Percentiles rank a stretch among this genome's conserved stretches.
Evolutionary conservation across 2,888 invertebrate genomes (phyloP).

Genomic region (Andrena praecox): DNA sequence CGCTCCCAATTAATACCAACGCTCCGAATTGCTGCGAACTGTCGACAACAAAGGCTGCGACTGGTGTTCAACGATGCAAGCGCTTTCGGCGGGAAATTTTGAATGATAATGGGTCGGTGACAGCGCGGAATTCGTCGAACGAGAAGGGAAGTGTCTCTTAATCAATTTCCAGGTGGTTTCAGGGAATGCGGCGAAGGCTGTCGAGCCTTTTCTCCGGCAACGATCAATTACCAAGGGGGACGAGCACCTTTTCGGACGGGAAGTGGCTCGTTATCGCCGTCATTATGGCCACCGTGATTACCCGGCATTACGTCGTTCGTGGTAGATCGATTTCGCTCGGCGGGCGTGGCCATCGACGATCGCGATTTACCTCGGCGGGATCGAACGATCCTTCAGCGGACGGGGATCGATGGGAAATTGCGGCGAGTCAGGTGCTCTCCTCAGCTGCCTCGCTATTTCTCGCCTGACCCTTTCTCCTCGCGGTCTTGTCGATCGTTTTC

Average conservation of each 20-base stretch:
- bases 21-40: not conserved
- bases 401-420: slow-evolving; percentile 63
- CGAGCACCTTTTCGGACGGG: slow-evolving; percentile 63
- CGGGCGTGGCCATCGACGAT: slow-evolving; percentile 65
- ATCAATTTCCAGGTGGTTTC: slow-evolving; percentile 47
- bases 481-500: slow-evolving; percentile 31
- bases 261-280: slow-evolving; percentile 73
- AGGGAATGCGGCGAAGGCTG: slow-evolving; percentile 7
- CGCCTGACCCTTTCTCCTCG: not conserved
- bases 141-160: slow-evolving; percentile 19
- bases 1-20: not conserved
- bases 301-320: slow-evolving; percentile 71
- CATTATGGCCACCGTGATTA: slow-evolving; percentile 71
- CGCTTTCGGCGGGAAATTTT: not conserved
- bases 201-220: slow-evolving; percentile 31
- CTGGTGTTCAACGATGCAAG: no score
- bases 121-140: not conserved
- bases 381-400: slow-evolving; percentile 47
- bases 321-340: slow-evolving; percentile 69
- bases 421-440: slow-evolving; percentile 52
- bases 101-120: not conserved
- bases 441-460: slow-evolving; percentile 22
- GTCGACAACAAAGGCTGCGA: not conserved
- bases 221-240: slow-evolving; percentile 58
- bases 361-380: slow-evolving; percentile 53